A percentile compares a stretch with the other conserved stretches of the same genome.
phyloP scores from a whole-genome alignment of 2,113 vertebrate species.

The Syngnathus typhle region DNA sequence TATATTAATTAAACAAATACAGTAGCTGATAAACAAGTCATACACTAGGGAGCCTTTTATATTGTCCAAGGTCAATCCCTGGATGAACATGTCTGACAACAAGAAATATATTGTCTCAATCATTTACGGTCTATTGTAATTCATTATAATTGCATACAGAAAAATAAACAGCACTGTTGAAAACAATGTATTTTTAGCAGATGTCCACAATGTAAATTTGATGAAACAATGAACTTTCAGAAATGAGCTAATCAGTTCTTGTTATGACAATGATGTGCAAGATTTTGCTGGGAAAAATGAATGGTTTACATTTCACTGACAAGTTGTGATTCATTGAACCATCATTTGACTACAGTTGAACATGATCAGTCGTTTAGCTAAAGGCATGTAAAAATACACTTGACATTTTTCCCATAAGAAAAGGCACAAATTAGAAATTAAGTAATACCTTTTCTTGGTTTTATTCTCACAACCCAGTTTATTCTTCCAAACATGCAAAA shows the following conservation, averaged over 20 bases:
- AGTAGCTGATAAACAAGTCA: constrained; percentile 33
- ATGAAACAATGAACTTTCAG: constrained; percentile 56
- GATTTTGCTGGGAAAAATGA: constrained; percentile 25
- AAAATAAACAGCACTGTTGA: constrained; percentile 47
- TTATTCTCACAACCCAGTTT: neutral
- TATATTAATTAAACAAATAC: constrained; percentile 50
- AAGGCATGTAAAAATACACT: constrained; percentile 63
- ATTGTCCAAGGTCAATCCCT: constrained; percentile 34
- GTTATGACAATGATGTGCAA: too few species aligned
- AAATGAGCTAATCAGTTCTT: constrained; percentile 71
- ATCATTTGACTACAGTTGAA: constrained; percentile 46
- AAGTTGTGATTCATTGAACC: constrained; percentile 55
- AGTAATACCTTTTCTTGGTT: constrained; percentile 25
- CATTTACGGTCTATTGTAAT: constrained; percentile 46
- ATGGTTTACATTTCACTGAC: constrained; percentile 73
- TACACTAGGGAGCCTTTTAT: constrained; percentile 26
- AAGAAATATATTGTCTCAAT: constrained; percentile 26
- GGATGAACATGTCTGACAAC: constrained; percentile 36
- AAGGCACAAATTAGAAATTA: constrained; percentile 14
- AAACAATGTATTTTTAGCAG: constrained; percentile 57
- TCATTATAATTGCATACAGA: constrained; percentile 48
- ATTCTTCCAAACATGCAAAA: neutral
- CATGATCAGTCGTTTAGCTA: constrained; percentile 44
- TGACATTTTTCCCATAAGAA: neutral
- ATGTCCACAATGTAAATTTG: too few species aligned